phyloP scores from a whole-genome alignment of 1,140 invertebrate genomes.

The Phenacoccus solenopsis region DNA sequence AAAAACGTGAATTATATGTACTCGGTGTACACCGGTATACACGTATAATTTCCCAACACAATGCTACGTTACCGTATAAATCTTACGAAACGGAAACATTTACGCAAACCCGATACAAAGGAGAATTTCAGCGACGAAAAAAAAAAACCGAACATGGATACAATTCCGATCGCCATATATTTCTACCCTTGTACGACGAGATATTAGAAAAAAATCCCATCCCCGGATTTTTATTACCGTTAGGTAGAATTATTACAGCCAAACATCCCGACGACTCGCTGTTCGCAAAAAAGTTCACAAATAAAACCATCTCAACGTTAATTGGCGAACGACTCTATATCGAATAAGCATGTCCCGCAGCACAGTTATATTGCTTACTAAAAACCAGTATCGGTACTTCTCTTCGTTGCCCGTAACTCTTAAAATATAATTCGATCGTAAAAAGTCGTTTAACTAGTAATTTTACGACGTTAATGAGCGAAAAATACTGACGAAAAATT shows the following conservation, averaged over 20 bases:
- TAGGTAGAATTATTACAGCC: neutral
- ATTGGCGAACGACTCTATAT: neutral
- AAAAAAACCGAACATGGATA: neutral
- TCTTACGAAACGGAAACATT: slow-evolving; percentile 1
- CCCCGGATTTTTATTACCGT: neutral
- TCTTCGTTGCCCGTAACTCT: neutral
- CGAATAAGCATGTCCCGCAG: neutral
- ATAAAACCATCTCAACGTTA: neutral
- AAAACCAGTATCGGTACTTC: too few species aligned
- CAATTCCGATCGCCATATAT: neutral
- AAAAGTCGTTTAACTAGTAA: slow-evolving; percentile 3
- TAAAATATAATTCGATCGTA: neutral
- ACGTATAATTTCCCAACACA: neutral
- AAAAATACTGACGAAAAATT: neutral
- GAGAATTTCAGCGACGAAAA: neutral
- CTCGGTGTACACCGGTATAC: neutral
- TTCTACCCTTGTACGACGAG: neutral
- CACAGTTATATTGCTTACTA: neutral
- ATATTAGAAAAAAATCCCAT: neutral
- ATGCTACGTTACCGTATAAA: neutral
- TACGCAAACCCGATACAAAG: neutral
- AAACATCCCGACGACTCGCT: too few species aligned
- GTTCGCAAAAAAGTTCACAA: neutral
- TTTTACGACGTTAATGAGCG: slow-evolving; percentile 1
- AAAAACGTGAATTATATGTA: neutral